Evolutionary conservation across 2,888 invertebrate genomes (phyloP).

Genomic region (Liposcelis brunnea): DNA sequence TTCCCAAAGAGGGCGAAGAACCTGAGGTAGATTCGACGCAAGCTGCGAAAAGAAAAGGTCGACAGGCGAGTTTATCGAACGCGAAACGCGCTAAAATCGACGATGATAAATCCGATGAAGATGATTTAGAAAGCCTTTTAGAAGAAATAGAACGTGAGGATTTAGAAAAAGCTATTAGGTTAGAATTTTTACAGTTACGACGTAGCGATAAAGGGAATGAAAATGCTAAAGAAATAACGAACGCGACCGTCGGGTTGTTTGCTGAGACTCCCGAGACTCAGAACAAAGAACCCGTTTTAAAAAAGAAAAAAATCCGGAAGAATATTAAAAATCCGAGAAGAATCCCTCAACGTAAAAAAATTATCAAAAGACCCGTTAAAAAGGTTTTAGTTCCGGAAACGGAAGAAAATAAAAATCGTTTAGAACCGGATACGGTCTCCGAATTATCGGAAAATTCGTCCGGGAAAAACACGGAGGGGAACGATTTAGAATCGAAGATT

Average conservation of each 20-base stretch:
- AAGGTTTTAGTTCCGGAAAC: no score
- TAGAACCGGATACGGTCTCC: no score
- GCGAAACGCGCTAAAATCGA: background rate
- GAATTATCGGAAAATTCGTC: no score
- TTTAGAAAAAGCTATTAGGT: slow-evolving; percentile 3
- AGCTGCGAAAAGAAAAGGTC: background rate
- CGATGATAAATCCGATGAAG: background rate
- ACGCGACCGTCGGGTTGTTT: slow-evolving; percentile 1
- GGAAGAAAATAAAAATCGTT: no score
- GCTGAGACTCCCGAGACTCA: background rate
- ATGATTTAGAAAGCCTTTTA: slow-evolving; percentile 4
- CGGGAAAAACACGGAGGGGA: no score
- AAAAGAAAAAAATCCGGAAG: background rate
- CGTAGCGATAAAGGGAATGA: background rate
- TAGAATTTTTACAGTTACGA: slow-evolving; percentile 6
- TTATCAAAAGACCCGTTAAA: no score
- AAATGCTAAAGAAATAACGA: background rate
- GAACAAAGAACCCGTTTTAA: background rate
- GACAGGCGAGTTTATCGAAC: slow-evolving; percentile 2
- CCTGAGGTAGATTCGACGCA: background rate
- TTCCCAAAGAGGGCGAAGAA: background rate
- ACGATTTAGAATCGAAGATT: background rate
- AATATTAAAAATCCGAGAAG: background rate
- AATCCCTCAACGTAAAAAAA: no score
- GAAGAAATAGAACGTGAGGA: slow-evolving; percentile 5